These are phyloP conservation scores for Microdon myrmicae DNA, from an alignment of 2,888 invertebrate genomes.

Conservation along the genomic window DNA sequence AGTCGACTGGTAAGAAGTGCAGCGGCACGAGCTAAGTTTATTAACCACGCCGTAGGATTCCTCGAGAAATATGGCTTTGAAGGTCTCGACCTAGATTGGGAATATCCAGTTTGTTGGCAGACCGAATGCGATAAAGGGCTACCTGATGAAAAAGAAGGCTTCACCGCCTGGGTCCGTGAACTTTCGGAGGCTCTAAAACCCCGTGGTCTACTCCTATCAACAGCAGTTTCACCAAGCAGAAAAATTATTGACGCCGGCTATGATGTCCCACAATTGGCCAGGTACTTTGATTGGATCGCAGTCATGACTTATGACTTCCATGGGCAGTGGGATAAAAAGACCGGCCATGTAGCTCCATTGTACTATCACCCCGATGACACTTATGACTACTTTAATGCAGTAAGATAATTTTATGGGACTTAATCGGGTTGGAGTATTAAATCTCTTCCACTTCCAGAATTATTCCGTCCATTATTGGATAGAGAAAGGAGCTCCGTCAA, in stretches of 20 bases:
- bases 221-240: slow-evolving; percentile 89
- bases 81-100: slow-evolving; percentile 96
- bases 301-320: slow-evolving; percentile 94
- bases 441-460: slow-evolving; percentile 70
- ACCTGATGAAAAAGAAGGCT: slow-evolving; percentile 83
- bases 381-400: slow-evolving; percentile 83
- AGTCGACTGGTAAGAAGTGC: slow-evolving; percentile 84
- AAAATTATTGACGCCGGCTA: slow-evolving; percentile 88
- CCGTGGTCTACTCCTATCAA: slow-evolving; percentile 77
- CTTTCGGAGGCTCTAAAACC: slow-evolving; percentile 75
- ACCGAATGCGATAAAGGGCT: slow-evolving; percentile 88
- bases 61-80: slow-evolving; percentile 85
- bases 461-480: slow-evolving; percentile 92
- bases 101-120: slow-evolving; percentile 80
- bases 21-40: slow-evolving; percentile 77
- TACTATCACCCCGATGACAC: slow-evolving; percentile 86
- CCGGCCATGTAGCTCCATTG: slow-evolving; percentile 88
- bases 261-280: slow-evolving; percentile 79
- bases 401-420: slow-evolving; percentile 61
- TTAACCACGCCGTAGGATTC: slow-evolving; percentile 79
- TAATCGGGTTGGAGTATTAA: neutral
- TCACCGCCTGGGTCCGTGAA: slow-evolving; percentile 79
- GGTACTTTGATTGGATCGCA: slow-evolving; percentile 87
- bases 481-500: slow-evolving; percentile 81
- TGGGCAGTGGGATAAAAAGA: slow-evolving; percentile 92